Base-by-base conservation (phyloP, 2,797 vertebrate genomes). In the Halcyon badia region DNA sequence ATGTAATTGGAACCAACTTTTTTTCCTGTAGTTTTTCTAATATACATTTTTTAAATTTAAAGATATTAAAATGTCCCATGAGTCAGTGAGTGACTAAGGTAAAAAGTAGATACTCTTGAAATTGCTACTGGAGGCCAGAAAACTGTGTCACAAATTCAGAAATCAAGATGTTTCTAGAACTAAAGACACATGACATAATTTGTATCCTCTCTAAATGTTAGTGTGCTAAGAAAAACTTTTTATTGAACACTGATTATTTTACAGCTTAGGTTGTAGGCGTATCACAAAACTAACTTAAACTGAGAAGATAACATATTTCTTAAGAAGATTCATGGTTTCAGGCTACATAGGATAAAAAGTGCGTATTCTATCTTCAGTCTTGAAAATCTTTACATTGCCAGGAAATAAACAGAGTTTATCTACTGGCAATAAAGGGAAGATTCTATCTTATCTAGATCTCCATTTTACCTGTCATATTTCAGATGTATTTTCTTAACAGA, bases 351-450 rank as follows among this genome's bases (percentile, higher is more conserved):
- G 21, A 75, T 88, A 46, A 83, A 83, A 88, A 49, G 5, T 11
- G 2, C 41, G 24, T 51, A 25, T 60, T 30, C 5, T 69, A 18
- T 69, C n/a, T 91, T 76, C 37, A 51, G 33, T 75, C 83, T 69
- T 83, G 17, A 82, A 93, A 87, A 79, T 52, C 56, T 77, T 78
- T 73, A 89, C 8, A 60, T 60, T 77, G 5, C 12, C 28, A 73
- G 8, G 60, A 87, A 93, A 87, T 64, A 78, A 66, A 80, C 7
- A 58, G 9, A 52, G 14, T 79, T 92, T 68, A 70, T 70, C 73
- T 79, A 14, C 14, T 60, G 35, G 41, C 39, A 94, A 89, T 80
- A 87, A 96, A 91, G 18, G 57, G 35, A 83, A 94, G 71, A 58
- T 89, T 54, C 52, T 89, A 21, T 83, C 24, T 65, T 87, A 60